Conservation (phyloP, 1,140 invertebrate genomes). For the Cataglyphis hispanica region DNA sequence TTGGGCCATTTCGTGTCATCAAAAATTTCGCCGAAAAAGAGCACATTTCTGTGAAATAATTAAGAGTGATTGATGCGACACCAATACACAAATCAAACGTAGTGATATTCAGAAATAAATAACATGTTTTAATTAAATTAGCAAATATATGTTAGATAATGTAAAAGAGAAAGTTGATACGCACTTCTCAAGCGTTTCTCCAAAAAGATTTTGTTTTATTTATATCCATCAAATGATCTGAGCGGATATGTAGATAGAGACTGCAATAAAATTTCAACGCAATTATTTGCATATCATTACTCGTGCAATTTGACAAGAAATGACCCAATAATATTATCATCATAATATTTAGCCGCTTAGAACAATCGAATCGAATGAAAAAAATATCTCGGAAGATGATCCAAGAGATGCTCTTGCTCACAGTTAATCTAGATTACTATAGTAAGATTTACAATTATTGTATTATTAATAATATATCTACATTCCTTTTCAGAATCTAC, state of each 20-base stretch:
- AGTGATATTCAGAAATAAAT: background rate
- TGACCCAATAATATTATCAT: constrained; percentile 71
- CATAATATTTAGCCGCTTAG: constrained; percentile 76
- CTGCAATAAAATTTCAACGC: background rate
- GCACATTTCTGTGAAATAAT: background rate
- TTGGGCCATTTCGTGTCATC: constrained; percentile 68
- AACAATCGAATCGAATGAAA: constrained; percentile 70
- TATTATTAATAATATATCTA: constrained; percentile 80
- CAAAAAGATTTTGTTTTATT: background rate
- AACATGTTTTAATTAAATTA: constrained; percentile 10
- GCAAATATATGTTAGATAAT: background rate
- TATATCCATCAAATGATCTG: background rate
- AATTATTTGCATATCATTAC: background rate
- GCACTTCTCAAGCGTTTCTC: background rate
- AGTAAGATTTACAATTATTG: constrained; percentile 81
- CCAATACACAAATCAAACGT: constrained; percentile 26
- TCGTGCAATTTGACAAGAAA: constrained; percentile 68
- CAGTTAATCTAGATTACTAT: constrained; percentile 81
- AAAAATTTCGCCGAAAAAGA: constrained; percentile 6
- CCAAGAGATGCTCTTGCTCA: constrained; percentile 81
- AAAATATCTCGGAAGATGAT: constrained; percentile 77
- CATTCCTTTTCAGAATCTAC: constrained; percentile 82
- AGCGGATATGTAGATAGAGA: background rate
- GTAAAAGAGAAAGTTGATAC: background rate
- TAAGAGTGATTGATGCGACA: background rate